phyloP scores from a whole-genome alignment of 2,888 invertebrate genomes.

The Acanthosepion esculentum region DNA sequence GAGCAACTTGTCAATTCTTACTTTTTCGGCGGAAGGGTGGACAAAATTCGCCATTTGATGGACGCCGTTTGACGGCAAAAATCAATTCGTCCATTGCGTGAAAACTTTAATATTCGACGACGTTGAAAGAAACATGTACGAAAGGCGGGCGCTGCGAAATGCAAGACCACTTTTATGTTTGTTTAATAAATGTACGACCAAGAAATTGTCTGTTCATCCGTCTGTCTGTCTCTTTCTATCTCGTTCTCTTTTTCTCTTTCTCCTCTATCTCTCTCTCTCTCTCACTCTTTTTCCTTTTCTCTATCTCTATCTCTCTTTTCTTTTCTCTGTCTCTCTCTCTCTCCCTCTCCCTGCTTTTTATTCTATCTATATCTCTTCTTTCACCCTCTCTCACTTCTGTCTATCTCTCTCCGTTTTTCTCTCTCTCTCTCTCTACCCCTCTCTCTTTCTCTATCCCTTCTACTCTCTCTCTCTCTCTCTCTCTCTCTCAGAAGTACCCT shows the following conservation, averaged over 20 bases:
- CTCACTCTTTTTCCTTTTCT: background rate
- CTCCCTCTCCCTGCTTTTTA: too few relatives aligned
- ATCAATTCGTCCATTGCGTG: background rate
- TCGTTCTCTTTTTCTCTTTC: background rate
- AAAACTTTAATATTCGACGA: too few relatives aligned
- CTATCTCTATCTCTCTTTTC: background rate
- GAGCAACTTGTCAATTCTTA: background rate
- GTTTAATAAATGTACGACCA: too few relatives aligned
- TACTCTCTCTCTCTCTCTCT: background rate
- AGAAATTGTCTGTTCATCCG: background rate
- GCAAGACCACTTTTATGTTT: too few relatives aligned
- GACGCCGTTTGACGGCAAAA: background rate
- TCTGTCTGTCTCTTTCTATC: background rate
- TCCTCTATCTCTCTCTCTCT: background rate
- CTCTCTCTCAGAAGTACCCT: background rate
- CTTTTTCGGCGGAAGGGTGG: conserved; percentile 14
- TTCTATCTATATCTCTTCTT: background rate
- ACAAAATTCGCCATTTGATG: background rate
- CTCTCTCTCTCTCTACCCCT: background rate
- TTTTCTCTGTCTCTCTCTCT: too few relatives aligned
- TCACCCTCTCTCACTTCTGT: too few relatives aligned
- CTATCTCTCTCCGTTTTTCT: background rate
- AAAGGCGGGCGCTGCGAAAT: too few relatives aligned
- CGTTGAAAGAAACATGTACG: too few relatives aligned
- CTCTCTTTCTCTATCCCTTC: background rate